phyloP scores from a whole-genome alignment of 2,888 invertebrate genomes.

The Branchellion lobata region DNA sequence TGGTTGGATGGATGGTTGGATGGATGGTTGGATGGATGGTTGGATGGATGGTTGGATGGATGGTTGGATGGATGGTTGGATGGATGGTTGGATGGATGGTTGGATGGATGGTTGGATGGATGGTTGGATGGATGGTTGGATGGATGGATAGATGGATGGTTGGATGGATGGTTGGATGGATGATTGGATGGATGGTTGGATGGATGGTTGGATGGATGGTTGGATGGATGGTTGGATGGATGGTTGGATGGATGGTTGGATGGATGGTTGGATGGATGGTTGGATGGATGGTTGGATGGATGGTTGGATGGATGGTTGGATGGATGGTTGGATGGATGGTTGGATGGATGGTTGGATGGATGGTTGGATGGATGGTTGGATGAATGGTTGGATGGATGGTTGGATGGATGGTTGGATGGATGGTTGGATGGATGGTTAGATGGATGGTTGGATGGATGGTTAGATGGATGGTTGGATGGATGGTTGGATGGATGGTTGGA shows the following conservation, averaged over 20 bases:
- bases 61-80: constrained; percentile 34
- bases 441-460: no score
- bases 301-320: background rate
- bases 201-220: background rate
- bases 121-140: background rate
- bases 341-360: background rate
- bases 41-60: constrained; percentile 38
- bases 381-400: constrained; percentile 1
- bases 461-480: no score
- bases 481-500: no score
- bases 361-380: background rate
- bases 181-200: background rate
- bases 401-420: background rate
- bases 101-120: background rate
- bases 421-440: no score
- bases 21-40: constrained; percentile 33
- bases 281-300: background rate
- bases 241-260: background rate
- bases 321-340: background rate
- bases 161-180: background rate
- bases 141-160: background rate
- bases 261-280: background rate
- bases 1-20: constrained; percentile 19
- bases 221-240: background rate
- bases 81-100: constrained; percentile 4